A percentile compares a stretch with the other conserved stretches of the same genome.
Conservation (phyloP, 1,140 invertebrate genomes). For the Ips nitidus region DNA sequence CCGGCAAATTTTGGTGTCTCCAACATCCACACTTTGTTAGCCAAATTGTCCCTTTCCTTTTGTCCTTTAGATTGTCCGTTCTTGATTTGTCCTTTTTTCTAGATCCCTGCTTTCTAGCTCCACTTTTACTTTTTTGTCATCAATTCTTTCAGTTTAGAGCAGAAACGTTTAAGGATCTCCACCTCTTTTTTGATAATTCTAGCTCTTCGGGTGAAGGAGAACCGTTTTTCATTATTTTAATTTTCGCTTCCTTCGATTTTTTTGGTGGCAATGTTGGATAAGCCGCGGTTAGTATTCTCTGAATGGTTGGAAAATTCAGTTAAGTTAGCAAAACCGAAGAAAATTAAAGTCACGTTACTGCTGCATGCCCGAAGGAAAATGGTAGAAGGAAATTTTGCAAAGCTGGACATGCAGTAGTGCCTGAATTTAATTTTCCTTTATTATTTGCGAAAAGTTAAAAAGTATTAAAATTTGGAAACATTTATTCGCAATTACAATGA, state of each 20-base stretch:
- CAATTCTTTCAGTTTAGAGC: no score
- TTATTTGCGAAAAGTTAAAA: background rate
- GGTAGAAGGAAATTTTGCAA: background rate
- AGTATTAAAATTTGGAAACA: background rate
- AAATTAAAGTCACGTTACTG: constrained; percentile 6
- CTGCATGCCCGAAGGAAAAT: constrained; percentile 18
- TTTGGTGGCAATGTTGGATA: constrained; percentile 14
- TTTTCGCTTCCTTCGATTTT: no score
- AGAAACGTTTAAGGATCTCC: no score
- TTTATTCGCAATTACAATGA: constrained; percentile 23
- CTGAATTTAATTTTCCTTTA: background rate
- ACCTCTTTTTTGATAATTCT: no score
- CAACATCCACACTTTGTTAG: constrained; percentile 25
- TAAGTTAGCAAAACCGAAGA: no score
- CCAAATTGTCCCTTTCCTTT: constrained; percentile 35
- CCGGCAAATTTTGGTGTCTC: constrained; percentile 36
- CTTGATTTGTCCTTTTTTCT: constrained; percentile 19
- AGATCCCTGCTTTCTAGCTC: background rate
- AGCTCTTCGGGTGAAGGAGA: background rate
- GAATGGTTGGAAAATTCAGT: no score
- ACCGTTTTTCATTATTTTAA: no score
- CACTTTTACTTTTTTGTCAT: no score
- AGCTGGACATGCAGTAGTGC: background rate
- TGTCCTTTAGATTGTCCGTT: constrained; percentile 23
- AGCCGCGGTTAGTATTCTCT: constrained; percentile 28